Percentiles rank a stretch among this genome's conserved stretches.
These are phyloP conservation scores for Meteorus sp. DNA, from an alignment of 1,140 invertebrate genomes.

Conservation along the genomic window DNA sequence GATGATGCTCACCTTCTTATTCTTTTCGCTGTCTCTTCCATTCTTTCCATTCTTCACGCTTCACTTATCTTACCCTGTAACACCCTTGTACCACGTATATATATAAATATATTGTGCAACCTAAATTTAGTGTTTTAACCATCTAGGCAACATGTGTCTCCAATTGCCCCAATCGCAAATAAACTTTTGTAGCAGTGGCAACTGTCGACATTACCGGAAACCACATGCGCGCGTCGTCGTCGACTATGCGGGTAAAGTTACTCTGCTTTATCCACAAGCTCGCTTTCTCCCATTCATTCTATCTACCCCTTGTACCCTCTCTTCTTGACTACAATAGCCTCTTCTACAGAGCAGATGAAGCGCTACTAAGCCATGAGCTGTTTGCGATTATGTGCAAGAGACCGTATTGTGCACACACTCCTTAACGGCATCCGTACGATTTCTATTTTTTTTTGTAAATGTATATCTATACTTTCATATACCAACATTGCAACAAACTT, in stretches of 20 bases:
- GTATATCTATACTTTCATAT: no score
- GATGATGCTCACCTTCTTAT: background rate
- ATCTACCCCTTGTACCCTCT: background rate
- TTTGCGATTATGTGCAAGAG: constrained; percentile 14
- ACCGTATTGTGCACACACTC: constrained; percentile 10
- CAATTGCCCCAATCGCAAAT: constrained; percentile 40
- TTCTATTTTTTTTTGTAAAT: no score
- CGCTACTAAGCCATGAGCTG: constrained; percentile 11
- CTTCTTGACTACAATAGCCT: no score
- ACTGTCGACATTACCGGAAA: constrained; percentile 21
- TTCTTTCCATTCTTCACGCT: constrained; percentile 4
- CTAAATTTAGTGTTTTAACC: constrained; percentile 23
- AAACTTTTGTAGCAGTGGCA: constrained; percentile 38
- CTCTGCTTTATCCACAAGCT: constrained; percentile 13
- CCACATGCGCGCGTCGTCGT: constrained; percentile 13
- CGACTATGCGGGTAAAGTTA: constrained; percentile 16
- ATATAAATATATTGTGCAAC: background rate
- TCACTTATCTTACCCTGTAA: background rate
- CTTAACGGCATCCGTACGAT: constrained; percentile 1
- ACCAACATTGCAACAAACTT: no score
- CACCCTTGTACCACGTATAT: no score
- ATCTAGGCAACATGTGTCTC: constrained; percentile 38
- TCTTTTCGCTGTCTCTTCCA: background rate
- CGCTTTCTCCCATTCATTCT: background rate
- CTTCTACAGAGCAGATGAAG: constrained; percentile 14